These are phyloP conservation scores for Platygyra sinensis DNA, from an alignment of 64 coral and sea anemone species.

Conservation along the genomic window DNA sequence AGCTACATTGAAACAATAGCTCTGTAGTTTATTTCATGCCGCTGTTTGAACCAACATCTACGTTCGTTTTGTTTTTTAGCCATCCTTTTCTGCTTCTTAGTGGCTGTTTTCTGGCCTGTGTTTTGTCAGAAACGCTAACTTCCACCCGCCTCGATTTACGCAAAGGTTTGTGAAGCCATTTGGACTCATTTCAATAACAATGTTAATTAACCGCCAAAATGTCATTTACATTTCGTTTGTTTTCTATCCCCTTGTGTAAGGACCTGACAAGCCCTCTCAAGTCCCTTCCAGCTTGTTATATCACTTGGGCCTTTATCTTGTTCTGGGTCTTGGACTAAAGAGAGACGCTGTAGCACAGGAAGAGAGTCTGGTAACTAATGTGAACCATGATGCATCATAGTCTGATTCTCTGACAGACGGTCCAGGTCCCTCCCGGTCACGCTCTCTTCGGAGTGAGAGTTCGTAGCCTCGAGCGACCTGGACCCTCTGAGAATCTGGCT, in stretches of 20 bases:
- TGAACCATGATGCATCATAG: too few relatives aligned
- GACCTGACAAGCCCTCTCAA: not conserved
- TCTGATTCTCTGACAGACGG: too few relatives aligned
- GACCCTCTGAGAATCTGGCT: too few relatives aligned
- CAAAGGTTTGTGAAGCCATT: constrained; percentile 13
- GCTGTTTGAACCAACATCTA: not conserved
- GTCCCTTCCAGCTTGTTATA: constrained; percentile 25
- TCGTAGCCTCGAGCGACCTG: too few relatives aligned
- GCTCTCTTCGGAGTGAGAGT: too few relatives aligned
- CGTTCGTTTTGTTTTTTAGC: not conserved
- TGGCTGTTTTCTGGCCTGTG: constrained; percentile 7
- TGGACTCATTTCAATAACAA: not conserved
- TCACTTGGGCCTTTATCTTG: constrained; percentile 49
- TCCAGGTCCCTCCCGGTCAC: too few relatives aligned
- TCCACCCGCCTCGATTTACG: not conserved
- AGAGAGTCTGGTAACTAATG: constrained; percentile 53
- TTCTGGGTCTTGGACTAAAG: constrained; percentile 36
- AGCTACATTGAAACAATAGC: not conserved
- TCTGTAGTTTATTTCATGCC: not conserved
- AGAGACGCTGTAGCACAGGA: constrained; percentile 15
- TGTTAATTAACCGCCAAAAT: too few relatives aligned
- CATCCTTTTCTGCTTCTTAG: not conserved
- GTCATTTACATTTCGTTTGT: too few relatives aligned
- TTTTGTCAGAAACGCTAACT: not conserved
- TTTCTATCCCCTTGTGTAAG: not conserved